Evolutionary conservation across 2,888 invertebrate species (phyloP).

Genomic region (Blera fallax): DNA sequence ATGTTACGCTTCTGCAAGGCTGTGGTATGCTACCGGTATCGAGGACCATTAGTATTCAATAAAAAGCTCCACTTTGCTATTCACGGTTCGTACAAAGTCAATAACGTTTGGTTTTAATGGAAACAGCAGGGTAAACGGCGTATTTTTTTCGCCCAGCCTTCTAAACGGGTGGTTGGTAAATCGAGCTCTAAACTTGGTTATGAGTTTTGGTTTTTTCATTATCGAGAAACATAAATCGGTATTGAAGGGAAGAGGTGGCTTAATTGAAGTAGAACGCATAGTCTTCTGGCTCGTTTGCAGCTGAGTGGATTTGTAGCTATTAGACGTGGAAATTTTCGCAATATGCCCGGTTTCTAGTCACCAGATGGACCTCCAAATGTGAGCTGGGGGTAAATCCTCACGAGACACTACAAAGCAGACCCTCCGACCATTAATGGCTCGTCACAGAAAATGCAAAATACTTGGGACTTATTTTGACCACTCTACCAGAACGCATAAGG

Average conservation of each 20-base stretch:
- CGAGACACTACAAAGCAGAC: too few species aligned
- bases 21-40: background rate
- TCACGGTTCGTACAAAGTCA: slow-evolving; percentile 30
- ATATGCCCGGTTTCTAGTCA: too few species aligned
- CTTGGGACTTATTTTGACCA: too few species aligned
- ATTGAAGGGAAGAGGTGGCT: background rate
- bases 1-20: background rate
- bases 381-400: too few species aligned
- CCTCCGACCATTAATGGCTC: too few species aligned
- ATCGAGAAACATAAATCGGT: background rate
- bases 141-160: background rate
- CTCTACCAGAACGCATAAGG: too few species aligned
- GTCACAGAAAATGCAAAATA: too few species aligned
- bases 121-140: background rate
- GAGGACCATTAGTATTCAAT: slow-evolving; percentile 32
- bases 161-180: background rate
- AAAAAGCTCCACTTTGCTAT: slow-evolving; percentile 29
- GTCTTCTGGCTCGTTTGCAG: too few species aligned
- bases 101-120: slow-evolving; percentile 44
- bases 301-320: too few species aligned
- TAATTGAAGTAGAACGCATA: too few species aligned
- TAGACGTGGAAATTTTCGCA: too few species aligned
- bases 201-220: background rate
- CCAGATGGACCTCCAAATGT: too few species aligned
- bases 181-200: background rate